Percentiles rank a stretch among this genome's conserved stretches.
Conservation (phyloP, 1,140 invertebrate genomes). For the Lordiphosa collinella region DNA sequence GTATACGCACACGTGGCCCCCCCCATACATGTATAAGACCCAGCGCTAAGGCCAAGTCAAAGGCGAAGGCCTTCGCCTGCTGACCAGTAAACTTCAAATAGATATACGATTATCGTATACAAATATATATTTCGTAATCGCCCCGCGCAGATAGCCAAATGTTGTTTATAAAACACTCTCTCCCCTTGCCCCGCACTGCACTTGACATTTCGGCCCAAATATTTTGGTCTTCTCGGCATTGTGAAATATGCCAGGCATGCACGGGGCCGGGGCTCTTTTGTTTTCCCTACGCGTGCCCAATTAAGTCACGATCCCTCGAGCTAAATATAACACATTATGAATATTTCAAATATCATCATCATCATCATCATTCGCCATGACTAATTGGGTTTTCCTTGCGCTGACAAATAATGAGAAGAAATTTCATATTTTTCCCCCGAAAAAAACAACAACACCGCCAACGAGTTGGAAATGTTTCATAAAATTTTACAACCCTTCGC, state of each 20-base stretch:
- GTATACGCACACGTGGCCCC: constrained; percentile 73
- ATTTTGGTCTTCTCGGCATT: constrained; percentile 53
- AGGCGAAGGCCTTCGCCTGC: constrained; percentile 64
- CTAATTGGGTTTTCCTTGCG: constrained; percentile 72
- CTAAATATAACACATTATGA: constrained; percentile 4
- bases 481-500: background rate
- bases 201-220: constrained; percentile 72
- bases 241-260: constrained; percentile 70
- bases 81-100: constrained; percentile 19
- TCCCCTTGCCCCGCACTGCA: constrained; percentile 27
- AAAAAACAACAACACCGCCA: background rate
- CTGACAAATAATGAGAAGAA: constrained; percentile 45
- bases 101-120: background rate
- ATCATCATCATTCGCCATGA: constrained; percentile 28
- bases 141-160: constrained; percentile 11
- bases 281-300: constrained; percentile 38
- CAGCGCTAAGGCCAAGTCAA: constrained; percentile 41
- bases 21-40: constrained; percentile 20
- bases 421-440: no score
- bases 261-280: constrained; percentile 1
- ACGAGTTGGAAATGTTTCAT: background rate
- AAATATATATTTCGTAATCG: constrained; percentile 44
- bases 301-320: constrained; percentile 18
- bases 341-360: constrained; percentile 11
- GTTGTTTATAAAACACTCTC: constrained; percentile 10